Evolutionary conservation across 2,797 vertebrate species (phyloP).

Genomic region (Molossus alvarezi): DNA sequence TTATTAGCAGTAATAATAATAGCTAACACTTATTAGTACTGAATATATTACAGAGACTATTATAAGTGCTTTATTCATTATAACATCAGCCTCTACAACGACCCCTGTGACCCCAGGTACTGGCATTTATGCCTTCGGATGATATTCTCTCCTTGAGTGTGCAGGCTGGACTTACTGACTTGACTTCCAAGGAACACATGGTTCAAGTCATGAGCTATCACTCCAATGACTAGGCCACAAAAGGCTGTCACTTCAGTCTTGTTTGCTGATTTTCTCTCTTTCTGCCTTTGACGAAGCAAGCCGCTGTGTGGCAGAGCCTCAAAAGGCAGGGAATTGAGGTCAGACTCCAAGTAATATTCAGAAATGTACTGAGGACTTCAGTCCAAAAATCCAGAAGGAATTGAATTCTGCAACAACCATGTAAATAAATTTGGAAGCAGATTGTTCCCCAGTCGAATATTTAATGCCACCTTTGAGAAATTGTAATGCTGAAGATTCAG

Average conservation of each 20-base stretch:
- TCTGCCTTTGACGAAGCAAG: neutral
- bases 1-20: neutral
- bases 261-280: constrained; percentile 3
- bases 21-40: neutral
- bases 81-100: neutral
- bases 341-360: neutral
- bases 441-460: neutral
- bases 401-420: neutral
- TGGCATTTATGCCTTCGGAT: neutral
- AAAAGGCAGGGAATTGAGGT: neutral
- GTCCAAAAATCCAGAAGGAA: neutral
- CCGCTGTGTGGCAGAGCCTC: neutral
- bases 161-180: neutral
- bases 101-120: neutral
- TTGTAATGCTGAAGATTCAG: neutral
- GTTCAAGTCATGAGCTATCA: neutral
- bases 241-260: neutral
- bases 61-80: neutral
- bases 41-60: constrained; percentile 2
- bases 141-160: neutral
- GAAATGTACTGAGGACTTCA: neutral
- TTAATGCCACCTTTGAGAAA: neutral
- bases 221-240: neutral
- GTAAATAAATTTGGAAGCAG: neutral
- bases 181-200: neutral